Percentiles rank a stretch among this genome's conserved stretches.
These are phyloP conservation scores for Tinea semifulvella DNA, from an alignment of 2,888 invertebrate species.

Conservation along the genomic window DNA sequence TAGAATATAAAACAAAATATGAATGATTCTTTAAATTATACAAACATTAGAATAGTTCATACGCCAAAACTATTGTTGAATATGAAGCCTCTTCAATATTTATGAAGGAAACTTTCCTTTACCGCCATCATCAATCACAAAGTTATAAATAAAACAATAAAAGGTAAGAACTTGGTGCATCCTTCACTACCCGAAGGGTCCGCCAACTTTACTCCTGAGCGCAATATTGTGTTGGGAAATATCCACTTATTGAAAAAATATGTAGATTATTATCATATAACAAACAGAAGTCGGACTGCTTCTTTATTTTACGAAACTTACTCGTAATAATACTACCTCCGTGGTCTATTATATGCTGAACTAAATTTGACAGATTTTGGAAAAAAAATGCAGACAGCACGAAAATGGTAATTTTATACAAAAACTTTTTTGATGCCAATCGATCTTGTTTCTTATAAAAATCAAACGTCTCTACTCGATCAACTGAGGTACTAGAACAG, in stretches of 20 bases:
- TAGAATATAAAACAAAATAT: too few relatives aligned
- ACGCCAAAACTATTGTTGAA: conserved; percentile 8
- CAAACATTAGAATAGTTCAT: not conserved
- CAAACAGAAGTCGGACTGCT: not conserved
- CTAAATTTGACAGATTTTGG: too few relatives aligned
- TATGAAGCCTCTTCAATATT: conserved; percentile 46
- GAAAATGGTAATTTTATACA: too few relatives aligned
- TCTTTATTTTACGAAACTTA: too few relatives aligned
- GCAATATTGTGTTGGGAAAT: conserved; percentile 53
- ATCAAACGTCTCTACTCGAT: too few relatives aligned
- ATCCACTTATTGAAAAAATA: conserved; percentile 66
- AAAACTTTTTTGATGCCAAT: too few relatives aligned
- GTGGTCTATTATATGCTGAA: too few relatives aligned
- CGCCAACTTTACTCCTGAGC: conserved; percentile 35
- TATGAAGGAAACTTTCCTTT: conserved; percentile 54
- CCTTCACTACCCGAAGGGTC: not conserved
- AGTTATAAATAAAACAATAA: conserved; percentile 69
- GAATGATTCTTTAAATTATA: too few relatives aligned
- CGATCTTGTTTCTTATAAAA: too few relatives aligned
- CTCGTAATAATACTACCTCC: too few relatives aligned
- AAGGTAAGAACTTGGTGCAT: conserved; percentile 52
- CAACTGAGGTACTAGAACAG: not conserved
- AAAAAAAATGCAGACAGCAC: too few relatives aligned
- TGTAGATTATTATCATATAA: conserved; percentile 44
- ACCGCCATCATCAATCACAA: conserved; percentile 64